phyloP scores from a whole-genome alignment of 2,113 vertebrate genomes.

The Onychostoma macrolepis region DNA sequence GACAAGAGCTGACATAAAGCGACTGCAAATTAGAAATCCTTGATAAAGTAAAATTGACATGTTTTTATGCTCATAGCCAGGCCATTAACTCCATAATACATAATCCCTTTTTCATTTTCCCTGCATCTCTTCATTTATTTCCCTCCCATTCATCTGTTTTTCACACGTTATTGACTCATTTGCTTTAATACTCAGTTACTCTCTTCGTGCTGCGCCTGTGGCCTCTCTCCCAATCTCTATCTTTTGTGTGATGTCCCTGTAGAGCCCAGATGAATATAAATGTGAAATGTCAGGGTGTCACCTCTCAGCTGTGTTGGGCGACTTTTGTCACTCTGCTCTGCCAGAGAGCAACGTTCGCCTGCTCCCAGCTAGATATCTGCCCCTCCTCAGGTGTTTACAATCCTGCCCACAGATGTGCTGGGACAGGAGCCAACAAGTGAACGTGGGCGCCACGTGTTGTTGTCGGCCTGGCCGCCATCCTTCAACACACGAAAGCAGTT shows the following conservation, averaged over 20 bases:
- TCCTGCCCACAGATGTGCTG: background rate
- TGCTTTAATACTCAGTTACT: constrained; percentile 8
- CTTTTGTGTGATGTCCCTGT: constrained; percentile 12
- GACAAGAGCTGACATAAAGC: background rate
- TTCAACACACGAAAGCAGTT: background rate
- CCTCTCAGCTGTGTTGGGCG: background rate
- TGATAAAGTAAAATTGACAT: background rate
- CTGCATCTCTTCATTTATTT: constrained; percentile 12
- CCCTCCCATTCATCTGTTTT: constrained; percentile 26
- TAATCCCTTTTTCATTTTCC: background rate
- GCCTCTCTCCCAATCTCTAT: background rate
- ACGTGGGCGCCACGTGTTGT: background rate
- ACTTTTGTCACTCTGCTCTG: constrained; percentile 2
- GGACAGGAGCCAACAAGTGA: background rate
- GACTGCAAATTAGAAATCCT: constrained; percentile 22
- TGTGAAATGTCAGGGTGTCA: constrained; percentile 24
- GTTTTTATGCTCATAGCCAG: background rate
- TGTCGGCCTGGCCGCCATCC: background rate
- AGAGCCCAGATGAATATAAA: constrained; percentile 13
- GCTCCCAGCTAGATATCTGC: background rate
- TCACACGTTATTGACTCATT: constrained; percentile 24
- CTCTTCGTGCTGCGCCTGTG: background rate
- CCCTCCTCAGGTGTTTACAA: background rate
- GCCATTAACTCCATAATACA: constrained; percentile 27
- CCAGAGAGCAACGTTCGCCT: background rate